A percentile compares a stretch with the other conserved stretches of the same genome.
These are phyloP conservation scores for Epinephelus malabaricus DNA, from an alignment of 2,797 vertebrate species.

Conservation along the genomic window DNA sequence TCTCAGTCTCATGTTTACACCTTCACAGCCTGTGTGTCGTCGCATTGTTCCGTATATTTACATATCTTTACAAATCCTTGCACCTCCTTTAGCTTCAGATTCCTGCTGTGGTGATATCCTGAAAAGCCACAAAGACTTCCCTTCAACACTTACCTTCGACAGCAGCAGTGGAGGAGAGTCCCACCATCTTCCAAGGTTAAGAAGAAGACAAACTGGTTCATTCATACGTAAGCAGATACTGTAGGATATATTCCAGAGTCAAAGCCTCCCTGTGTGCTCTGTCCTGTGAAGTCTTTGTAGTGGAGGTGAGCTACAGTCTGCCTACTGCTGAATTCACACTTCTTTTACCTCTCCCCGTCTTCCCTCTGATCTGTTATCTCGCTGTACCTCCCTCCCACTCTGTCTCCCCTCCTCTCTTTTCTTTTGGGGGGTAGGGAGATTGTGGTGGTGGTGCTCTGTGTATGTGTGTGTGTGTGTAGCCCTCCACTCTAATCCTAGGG, in stretches of 20 bases:
- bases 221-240: conserved; percentile 50
- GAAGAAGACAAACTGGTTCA: conserved; percentile 38
- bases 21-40: background rate
- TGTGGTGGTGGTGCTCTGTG: conserved; percentile 40
- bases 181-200: conserved; percentile 74
- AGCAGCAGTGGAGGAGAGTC: conserved; percentile 77
- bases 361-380: conserved; percentile 82
- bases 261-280: conserved; percentile 43
- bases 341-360: conserved; percentile 72
- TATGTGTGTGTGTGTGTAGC: conserved; percentile 40
- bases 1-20: background rate
- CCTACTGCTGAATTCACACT: conserved; percentile 72
- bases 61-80: conserved; percentile 12
- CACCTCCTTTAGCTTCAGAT: conserved; percentile 1
- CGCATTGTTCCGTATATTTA: background rate
- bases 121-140: background rate
- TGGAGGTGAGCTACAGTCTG: conserved; percentile 65
- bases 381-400: conserved; percentile 62
- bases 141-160: conserved; percentile 73
- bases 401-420: conserved; percentile 63
- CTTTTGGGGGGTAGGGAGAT: conserved; percentile 56
- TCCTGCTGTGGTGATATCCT: conserved; percentile 13
- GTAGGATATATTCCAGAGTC: conserved; percentile 55
- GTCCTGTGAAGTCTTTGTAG: conserved; percentile 61
- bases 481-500: conserved; percentile 78